These are phyloP conservation scores for Nestor notabilis DNA, from an alignment of 2,113 vertebrate species.

Conservation along the genomic window DNA sequence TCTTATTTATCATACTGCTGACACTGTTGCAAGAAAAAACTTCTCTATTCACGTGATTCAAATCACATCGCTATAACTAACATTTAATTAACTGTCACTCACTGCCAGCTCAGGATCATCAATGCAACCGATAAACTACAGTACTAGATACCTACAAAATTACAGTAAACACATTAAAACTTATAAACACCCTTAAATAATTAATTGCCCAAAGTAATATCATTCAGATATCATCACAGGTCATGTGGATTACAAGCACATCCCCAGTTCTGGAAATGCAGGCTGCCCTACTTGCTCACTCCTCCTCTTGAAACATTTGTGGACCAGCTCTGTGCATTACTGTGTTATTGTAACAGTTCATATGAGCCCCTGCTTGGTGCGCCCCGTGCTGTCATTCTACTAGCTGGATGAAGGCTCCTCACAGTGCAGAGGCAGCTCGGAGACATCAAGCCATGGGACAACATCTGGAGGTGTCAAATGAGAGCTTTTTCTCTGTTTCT, in stretches of 20 bases:
- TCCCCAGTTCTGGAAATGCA: too few relatives aligned
- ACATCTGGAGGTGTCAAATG: not conserved
- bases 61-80: not conserved
- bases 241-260: accelerated
- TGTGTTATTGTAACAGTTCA: too few relatives aligned
- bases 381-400: not conserved
- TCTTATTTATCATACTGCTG: not conserved
- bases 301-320: accelerated
- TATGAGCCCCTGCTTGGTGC: not conserved
- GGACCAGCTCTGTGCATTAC: not conserved
- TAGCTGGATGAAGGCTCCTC: not conserved
- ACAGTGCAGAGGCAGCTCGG: accelerated
- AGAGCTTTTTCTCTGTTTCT: not conserved
- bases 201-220: not conserved
- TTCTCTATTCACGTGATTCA: not conserved
- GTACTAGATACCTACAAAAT: not conserved
- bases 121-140: not conserved
- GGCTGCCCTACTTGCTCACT: not conserved
- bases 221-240: not conserved
- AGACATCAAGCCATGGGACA: not conserved
- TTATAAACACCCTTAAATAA: not conserved
- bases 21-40: not conserved
- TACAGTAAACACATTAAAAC: not conserved
- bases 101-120: not conserved
- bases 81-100: not conserved